Evolutionary conservation across 2,888 invertebrate genomes (phyloP).

Genomic region (Escarpia spicata): DNA sequence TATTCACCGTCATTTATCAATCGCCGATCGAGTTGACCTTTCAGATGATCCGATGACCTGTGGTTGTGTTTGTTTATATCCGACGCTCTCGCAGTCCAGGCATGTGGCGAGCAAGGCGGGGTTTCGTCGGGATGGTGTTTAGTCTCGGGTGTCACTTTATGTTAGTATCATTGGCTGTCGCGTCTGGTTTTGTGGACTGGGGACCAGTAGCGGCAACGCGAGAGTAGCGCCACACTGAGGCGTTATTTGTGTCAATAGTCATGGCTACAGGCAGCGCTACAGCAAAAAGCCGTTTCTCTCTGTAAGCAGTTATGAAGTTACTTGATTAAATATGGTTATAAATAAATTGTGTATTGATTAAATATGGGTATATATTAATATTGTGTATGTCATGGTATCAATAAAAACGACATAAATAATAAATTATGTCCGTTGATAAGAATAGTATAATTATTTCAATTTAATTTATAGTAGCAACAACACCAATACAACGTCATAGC

Average conservation of each 20-base stretch:
- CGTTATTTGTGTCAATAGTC: conserved; percentile 3
- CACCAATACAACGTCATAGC: no score
- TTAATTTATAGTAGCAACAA: no score
- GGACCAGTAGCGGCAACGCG: neutral
- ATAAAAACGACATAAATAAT: no score
- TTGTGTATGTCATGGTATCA: neutral
- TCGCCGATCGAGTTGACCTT: conserved; percentile 5
- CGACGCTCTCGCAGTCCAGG: neutral
- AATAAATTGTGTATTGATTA: neutral
- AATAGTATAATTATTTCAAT: no score
- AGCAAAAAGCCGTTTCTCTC: neutral
- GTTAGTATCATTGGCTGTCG: neutral
- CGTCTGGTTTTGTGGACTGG: neutral
- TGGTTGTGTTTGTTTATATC: neutral
- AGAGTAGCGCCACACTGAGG: conserved; percentile 3
- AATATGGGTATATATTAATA: neutral
- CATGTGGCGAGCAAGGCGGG: neutral
- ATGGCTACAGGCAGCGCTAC: neutral
- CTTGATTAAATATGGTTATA: neutral
- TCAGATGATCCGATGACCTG: conserved; percentile 11
- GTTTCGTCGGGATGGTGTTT: neutral
- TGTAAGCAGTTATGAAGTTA: neutral
- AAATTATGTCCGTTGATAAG: no score
- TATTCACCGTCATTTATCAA: conserved; percentile 10
- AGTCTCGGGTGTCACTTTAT: neutral